Percentiles rank a stretch among this genome's conserved stretches.
These are phyloP conservation scores for Chloroclystis v-ata DNA, from an alignment of 2,888 invertebrate species.

Conservation along the genomic window DNA sequence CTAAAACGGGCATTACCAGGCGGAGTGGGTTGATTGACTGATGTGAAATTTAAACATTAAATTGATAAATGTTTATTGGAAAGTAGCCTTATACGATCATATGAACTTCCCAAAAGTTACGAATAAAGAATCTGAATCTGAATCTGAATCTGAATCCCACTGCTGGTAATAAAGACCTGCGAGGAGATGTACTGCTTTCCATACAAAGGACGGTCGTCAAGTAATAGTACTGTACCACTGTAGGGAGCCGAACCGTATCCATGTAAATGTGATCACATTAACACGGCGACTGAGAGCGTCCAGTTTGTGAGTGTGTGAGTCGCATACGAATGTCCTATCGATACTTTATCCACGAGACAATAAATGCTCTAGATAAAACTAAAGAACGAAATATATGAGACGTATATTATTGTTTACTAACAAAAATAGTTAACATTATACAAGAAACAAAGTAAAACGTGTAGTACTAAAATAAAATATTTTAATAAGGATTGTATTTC, in stretches of 20 bases:
- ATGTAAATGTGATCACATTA: constrained; percentile 40
- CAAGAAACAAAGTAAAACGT: background rate
- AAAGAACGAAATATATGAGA: too few relatives aligned
- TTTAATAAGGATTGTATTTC: too few relatives aligned
- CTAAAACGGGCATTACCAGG: constrained; percentile 25
- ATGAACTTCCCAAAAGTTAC: background rate
- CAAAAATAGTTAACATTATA: too few relatives aligned
- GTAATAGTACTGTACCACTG: constrained; percentile 22
- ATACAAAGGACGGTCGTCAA: constrained; percentile 38
- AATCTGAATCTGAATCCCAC: constrained; percentile 13
- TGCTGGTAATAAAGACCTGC: constrained; percentile 4
- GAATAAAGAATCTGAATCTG: too few relatives aligned
- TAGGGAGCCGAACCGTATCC: constrained; percentile 33
- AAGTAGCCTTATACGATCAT: constrained; percentile 11
- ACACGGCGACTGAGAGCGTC: constrained; percentile 22
- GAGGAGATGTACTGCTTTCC: constrained; percentile 30
- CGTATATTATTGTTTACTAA: too few relatives aligned
- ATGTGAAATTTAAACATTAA: constrained; percentile 18
- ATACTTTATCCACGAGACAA: background rate
- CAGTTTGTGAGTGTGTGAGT: constrained; percentile 11
- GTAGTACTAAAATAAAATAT: too few relatives aligned
- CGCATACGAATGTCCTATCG: constrained; percentile 13
- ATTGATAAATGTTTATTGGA: constrained; percentile 28
- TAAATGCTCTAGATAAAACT: background rate
- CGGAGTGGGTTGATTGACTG: constrained; percentile 23